A percentile compares a stretch with the other conserved stretches of the same genome.
Evolutionary conservation across 2,888 invertebrate genomes (phyloP).

Genomic region (Microchrysa polita): DNA sequence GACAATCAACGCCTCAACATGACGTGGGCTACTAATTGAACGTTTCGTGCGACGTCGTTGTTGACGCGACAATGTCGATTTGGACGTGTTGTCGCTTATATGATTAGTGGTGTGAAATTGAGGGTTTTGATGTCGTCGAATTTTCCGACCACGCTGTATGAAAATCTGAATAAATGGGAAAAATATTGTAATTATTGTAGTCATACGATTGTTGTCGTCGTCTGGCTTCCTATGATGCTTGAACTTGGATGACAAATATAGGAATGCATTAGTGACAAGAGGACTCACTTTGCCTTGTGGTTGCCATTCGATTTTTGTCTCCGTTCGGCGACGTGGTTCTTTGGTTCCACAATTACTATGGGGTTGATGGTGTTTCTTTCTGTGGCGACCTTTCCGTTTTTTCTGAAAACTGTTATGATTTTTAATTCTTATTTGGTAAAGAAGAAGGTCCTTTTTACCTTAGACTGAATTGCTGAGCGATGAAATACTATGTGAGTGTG

Average conservation of each 20-base stretch:
- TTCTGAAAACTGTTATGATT: too few species aligned
- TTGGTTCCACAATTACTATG: constrained; percentile 68
- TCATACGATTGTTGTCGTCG: neutral
- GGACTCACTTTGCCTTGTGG: constrained; percentile 63
- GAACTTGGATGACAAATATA: neutral
- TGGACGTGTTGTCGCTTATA: constrained; percentile 50
- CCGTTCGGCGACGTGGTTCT: constrained; percentile 67
- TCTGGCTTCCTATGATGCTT: neutral
- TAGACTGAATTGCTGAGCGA: constrained; percentile 70
- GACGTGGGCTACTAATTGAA: constrained; percentile 79
- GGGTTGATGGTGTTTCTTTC: constrained; percentile 63
- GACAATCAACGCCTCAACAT: constrained; percentile 87
- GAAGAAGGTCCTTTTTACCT: too few species aligned
- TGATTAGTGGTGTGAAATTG: constrained; percentile 33
- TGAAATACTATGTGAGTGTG: constrained; percentile 76
- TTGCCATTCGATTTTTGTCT: constrained; percentile 72
- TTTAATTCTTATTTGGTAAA: too few species aligned
- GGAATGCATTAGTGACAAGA: too few species aligned
- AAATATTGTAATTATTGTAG: neutral
- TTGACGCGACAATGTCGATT: constrained; percentile 56
- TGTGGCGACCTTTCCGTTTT: constrained; percentile 63
- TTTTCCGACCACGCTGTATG: constrained; percentile 63
- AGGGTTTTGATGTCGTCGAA: constrained; percentile 54
- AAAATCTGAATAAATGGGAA: constrained; percentile 56
- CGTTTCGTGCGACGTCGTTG: constrained; percentile 63